Evolutionary conservation across 2,888 invertebrate genomes (phyloP).

Genomic region (Atrina japonica): DNA sequence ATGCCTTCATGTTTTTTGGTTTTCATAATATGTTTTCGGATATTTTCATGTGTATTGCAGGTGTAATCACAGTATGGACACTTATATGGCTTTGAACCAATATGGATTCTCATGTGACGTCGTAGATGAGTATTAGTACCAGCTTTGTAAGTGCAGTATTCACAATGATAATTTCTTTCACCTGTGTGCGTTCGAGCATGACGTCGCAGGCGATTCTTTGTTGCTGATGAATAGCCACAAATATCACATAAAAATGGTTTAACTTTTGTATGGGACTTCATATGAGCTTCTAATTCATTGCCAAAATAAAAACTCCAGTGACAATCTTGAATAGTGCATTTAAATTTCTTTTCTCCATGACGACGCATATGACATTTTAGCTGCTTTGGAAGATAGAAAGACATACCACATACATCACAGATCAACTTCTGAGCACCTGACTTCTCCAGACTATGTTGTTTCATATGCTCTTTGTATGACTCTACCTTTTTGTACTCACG

Average conservation of each 20-base stretch:
- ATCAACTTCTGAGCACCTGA: slow-evolving; percentile 86
- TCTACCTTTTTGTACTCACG: slow-evolving; percentile 66
- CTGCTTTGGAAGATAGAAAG: slow-evolving; percentile 84
- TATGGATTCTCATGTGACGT: slow-evolving; percentile 80
- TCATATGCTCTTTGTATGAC: slow-evolving; percentile 65
- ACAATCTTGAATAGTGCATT: slow-evolving; percentile 90
- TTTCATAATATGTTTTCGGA: slow-evolving; percentile 91
- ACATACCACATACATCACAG: slow-evolving; percentile 92
- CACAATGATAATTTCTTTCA: slow-evolving; percentile 77
- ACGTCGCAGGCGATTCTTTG: slow-evolving; percentile 73
- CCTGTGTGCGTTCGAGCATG: slow-evolving; percentile 78
- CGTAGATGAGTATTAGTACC: slow-evolving; percentile 76
- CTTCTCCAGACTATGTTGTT: slow-evolving; percentile 61
- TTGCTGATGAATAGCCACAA: slow-evolving; percentile 87
- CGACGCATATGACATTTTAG: slow-evolving; percentile 85
- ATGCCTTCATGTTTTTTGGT: slow-evolving; percentile 90
- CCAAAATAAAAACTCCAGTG: slow-evolving; percentile 92
- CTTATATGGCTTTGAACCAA: slow-evolving; percentile 79
- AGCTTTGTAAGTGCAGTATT: slow-evolving; percentile 79
- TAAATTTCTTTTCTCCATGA: slow-evolving; percentile 85
- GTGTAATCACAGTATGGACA: slow-evolving; percentile 86
- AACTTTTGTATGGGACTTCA: slow-evolving; percentile 90
- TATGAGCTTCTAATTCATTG: slow-evolving; percentile 92
- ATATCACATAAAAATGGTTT: slow-evolving; percentile 92
- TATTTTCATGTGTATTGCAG: slow-evolving; percentile 87